Evolutionary conservation across 2,888 invertebrate genomes (phyloP).

Genomic region (Sycophila texana): DNA sequence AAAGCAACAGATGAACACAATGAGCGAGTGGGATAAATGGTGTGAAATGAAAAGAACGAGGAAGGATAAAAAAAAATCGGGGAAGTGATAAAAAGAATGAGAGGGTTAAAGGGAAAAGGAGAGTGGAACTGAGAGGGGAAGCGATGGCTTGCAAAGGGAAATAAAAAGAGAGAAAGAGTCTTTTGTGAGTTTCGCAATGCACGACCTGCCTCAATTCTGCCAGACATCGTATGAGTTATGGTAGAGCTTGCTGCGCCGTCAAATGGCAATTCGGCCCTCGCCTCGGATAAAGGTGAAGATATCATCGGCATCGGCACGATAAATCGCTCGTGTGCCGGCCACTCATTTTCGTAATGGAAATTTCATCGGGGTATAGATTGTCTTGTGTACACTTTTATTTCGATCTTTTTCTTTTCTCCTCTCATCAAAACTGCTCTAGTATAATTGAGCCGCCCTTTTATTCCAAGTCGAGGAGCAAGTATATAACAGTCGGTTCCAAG

Average conservation of each 20-base stretch:
- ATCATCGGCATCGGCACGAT: constrained; percentile 46
- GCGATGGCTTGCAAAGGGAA: background rate
- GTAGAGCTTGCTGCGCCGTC: constrained; percentile 44
- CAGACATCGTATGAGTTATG: constrained; percentile 62
- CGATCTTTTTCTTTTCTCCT: background rate
- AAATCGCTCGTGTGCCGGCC: constrained; percentile 29
- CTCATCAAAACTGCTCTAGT: too few relatives aligned
- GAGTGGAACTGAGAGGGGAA: background rate
- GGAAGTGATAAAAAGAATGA: constrained; percentile 33
- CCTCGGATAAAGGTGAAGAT: constrained; percentile 50
- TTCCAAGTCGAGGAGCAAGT: too few relatives aligned
- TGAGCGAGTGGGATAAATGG: background rate
- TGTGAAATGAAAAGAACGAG: constrained; percentile 20
- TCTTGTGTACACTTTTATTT: constrained; percentile 24
- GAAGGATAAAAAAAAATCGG: background rate
- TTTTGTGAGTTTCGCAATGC: constrained; percentile 61
- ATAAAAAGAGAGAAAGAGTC: constrained; percentile 17
- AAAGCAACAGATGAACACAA: background rate
- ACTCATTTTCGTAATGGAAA: constrained; percentile 51
- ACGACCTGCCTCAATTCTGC: constrained; percentile 66
- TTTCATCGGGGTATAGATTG: constrained; percentile 46
- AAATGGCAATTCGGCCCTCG: constrained; percentile 44
- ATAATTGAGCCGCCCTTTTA: too few relatives aligned
- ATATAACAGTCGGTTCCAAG: too few relatives aligned
- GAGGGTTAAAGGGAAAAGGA: constrained; percentile 19